A percentile compares a stretch with the other conserved stretches of the same genome.
phyloP scores from a whole-genome alignment of 2,888 invertebrate species.

The Coelopa pilipes region DNA sequence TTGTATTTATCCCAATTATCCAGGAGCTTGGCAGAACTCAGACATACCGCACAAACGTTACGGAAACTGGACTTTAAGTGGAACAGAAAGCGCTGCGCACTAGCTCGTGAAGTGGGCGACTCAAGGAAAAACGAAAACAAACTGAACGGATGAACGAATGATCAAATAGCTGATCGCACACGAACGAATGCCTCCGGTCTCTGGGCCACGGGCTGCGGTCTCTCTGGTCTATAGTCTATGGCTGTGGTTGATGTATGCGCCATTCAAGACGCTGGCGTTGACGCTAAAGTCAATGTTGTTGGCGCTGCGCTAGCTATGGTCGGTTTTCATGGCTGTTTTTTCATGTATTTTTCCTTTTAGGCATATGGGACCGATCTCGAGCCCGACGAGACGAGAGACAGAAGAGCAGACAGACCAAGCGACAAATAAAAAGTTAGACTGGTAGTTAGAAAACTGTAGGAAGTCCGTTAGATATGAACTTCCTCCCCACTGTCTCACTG shows the following conservation, averaged over 20 bases:
- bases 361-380: too few species aligned
- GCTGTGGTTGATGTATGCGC: slow-evolving; percentile 2
- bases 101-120: slow-evolving; percentile 8
- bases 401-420: too few species aligned
- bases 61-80: too few species aligned
- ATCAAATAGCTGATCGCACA: slow-evolving; percentile 19
- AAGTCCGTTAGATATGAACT: too few species aligned
- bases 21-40: neutral
- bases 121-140: slow-evolving; percentile 26
- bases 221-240: too few species aligned
- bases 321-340: neutral
- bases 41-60: slow-evolving; percentile 9
- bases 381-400: too few species aligned
- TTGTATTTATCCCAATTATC: neutral
- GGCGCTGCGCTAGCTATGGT: neutral
- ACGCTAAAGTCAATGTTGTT: too few species aligned
- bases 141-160: slow-evolving; percentile 24
- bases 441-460: too few species aligned
- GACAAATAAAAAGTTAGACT: too few species aligned
- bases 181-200: slow-evolving; percentile 6
- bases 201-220: too few species aligned
- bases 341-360: too few species aligned
- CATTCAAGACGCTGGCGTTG: neutral
- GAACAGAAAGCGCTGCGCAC: slow-evolving; percentile 5
- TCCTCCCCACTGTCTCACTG: too few species aligned